Base-by-base conservation (phyloP, 2,797 vertebrate genomes). In the Acipenser transmontanus region DNA sequence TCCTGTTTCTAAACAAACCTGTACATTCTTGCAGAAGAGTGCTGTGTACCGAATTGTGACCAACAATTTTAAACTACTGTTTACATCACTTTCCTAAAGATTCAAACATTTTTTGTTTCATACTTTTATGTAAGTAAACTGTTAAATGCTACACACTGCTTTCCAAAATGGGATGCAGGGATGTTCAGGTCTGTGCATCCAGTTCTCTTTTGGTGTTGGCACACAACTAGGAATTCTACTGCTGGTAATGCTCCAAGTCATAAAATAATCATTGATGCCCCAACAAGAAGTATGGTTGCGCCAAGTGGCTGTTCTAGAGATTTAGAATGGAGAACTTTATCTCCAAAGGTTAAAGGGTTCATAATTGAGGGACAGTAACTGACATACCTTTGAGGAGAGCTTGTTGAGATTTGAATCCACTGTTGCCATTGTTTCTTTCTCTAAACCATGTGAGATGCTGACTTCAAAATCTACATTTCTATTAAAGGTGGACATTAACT, bases 1-100 rank as follows among this genome's bases (percentile, higher is more conserved):
- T 6, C 9, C 54, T 8, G 9, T 59, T 70, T 57, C 59, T 73
- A 75, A 77, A 77, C 73, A 72, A 63, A 69, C 66, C 64, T 20
- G 20, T 77, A 74, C 77, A 75, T 77, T 68, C 48, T 60, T 20
- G 49, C 6, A 47, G 12, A 13, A 48, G 52, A 13, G 50, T 10
- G 20, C 64, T 54, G 63, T 64, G 34, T 61, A 49, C 49, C 65
- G 49, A 20, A 56, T 67, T 51, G 59, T 62, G 54, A 61, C 62
- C 5, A 11, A 2, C 50, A 34, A 50, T 17, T 47, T 7, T 20
- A 65, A 47, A n/a, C 51, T 47, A 51, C 47, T 13, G 7, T 54
- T 13, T 6, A 48, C 51, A 12, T 47, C 50, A 5, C 1, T 50
- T 54, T 47, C 54, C 12, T n/a, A 57, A 57, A 4, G 54, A 7